Evolutionary conservation across 2,113 vertebrate genomes (phyloP), one percentile per base, ranked within the genome.

Genomic region (Scophthalmus maximus): DNA sequence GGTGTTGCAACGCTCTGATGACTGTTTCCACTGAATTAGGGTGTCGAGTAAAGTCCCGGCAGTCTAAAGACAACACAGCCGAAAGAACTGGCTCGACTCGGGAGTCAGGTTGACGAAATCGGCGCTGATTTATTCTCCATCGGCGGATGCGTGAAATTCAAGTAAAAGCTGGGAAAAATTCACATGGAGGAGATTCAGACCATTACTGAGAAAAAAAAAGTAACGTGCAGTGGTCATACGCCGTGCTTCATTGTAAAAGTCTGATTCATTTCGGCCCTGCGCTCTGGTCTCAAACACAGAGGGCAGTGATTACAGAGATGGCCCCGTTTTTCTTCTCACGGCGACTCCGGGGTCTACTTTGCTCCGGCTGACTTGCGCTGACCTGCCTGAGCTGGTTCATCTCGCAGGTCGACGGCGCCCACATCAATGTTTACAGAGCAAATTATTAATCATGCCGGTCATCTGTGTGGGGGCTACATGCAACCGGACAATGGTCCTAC

Each of bases 331-430:
- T 42, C 34, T 36, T 61, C 40, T 49, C 20, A 34, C 56, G 22
- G 38, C 5, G 51, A 72, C 40, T 40, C 53, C 36, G 52, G 26
- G 53, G 27, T 55, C 40, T 76, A 52, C 83, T 81, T 84, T 79
- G 64, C 50, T 68, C 18, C 14, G 8, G 25, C 30, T 57, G 36
- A 65, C 61, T 25, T 38, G 67, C 1, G 1, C 34, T 79, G 71
- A 73, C 80, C 74, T 52, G 62, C 40, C 38, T 61, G 30, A 42
- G 20, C 47, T 40, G 34, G 34, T 51, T 68, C 29, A 42, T 52
- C 23, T 62, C 55, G 47, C 38, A 62, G 68, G 76, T 76, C 67
- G 49, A 73, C n/a, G n/a, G n/a, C n/a, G n/a, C n/a, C n/a, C n/a
- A n/a, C 78, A 55, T 77, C 62, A 23, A 8, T 66, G 62, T 79